Evolutionary conservation across 2,113 vertebrate species (phyloP).

Genomic region (Mugil cephalus): DNA sequence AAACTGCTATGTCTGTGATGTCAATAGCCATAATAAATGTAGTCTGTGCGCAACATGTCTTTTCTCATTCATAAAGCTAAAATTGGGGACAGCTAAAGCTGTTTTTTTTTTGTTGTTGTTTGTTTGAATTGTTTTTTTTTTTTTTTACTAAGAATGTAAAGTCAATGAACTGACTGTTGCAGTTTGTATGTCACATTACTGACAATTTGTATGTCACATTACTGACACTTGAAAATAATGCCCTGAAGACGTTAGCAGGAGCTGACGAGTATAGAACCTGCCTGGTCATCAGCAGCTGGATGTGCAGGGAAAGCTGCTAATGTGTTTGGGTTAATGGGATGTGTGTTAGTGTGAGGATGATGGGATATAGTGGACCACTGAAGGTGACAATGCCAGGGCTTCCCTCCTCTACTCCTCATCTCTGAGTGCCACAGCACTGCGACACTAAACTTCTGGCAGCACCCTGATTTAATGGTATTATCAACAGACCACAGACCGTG

Average conservation of each 20-base stretch:
- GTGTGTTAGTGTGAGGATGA: constrained; percentile 12
- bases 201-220: not conserved
- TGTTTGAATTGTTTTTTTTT: not conserved
- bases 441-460: constrained; percentile 42
- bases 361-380: constrained; percentile 11
- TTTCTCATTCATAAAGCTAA: too few relatives aligned
- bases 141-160: not conserved
- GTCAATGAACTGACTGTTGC: not conserved
- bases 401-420: constrained; percentile 34
- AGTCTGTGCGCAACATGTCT: too few relatives aligned
- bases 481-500: constrained; percentile 64
- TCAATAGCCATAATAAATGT: too few relatives aligned
- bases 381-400: constrained; percentile 36
- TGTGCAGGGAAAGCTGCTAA: constrained; percentile 12
- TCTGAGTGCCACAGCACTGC: constrained; percentile 25
- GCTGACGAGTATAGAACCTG: not conserved
- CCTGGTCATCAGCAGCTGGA: constrained; percentile 9
- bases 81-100: too few relatives aligned
- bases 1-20: too few relatives aligned
- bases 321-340: constrained; percentile 18
- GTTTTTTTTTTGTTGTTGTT: not conserved
- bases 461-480: constrained; percentile 70
- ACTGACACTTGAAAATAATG: not conserved
- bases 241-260: constrained; percentile 6
- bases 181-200: not conserved